Percentiles rank a stretch among this genome's conserved stretches.
phyloP scores from a whole-genome alignment of 1,140 invertebrate species.

The Amyelois transitella region DNA sequence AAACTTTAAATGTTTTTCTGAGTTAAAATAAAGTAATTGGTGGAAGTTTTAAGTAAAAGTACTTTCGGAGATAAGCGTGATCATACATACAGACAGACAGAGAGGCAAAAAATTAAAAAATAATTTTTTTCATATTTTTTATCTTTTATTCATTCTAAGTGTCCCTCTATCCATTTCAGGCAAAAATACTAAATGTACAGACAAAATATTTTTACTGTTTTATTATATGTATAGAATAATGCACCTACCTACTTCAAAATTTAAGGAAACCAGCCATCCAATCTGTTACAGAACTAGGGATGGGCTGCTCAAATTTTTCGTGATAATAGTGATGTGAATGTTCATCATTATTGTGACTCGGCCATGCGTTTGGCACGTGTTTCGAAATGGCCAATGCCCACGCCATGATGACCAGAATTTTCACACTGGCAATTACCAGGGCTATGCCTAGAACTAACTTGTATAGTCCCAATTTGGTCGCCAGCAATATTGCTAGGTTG shows the following conservation, averaged over 20 bases:
- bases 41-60: too few species aligned
- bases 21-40: too few species aligned
- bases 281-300: not conserved
- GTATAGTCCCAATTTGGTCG: constrained; percentile 47
- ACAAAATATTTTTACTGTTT: too few species aligned
- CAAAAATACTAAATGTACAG: too few species aligned
- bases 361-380: constrained; percentile 39
- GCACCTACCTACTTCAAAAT: not conserved
- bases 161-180: too few species aligned
- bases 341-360: constrained; percentile 20
- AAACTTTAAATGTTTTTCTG: too few species aligned
- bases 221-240: not conserved
- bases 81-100: too few species aligned
- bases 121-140: too few species aligned
- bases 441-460: constrained; percentile 52
- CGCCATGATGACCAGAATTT: constrained; percentile 46
- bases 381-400: constrained; percentile 46
- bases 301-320: not conserved
- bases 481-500: constrained; percentile 43
- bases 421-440: constrained; percentile 36
- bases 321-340: not conserved
- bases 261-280: not conserved
- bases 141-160: too few species aligned
- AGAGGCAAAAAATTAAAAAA: too few species aligned
- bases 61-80: too few species aligned